Base-by-base conservation (phyloP, 2,888 invertebrate genomes). In the Aleiodes alternator region DNA sequence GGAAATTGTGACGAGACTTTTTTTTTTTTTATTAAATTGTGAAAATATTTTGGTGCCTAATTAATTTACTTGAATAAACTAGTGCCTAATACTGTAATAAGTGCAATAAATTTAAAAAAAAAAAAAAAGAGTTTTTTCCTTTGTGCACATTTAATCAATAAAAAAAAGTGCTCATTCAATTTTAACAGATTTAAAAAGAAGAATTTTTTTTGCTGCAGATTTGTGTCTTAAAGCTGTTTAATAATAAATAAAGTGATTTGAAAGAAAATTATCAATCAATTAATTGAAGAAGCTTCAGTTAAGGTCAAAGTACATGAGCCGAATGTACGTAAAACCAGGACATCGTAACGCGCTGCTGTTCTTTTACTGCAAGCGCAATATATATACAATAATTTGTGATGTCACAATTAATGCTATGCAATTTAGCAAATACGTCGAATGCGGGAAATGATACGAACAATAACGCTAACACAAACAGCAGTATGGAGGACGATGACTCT, bases 401-500 rank as follows among this genome's bases (percentile, higher is more conserved):
- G 94, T 94, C 94, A 82, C 94, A 94, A 90, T 92, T 94, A 91
- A 94, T 94, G 91, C 92, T 94, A 81, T 94, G 94, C 90, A 92
- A 93, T 91, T 92, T 90, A 74, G 90, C 89, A 78, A 89, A 90
- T 85, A 87, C 89, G 78, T 87, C 88, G 81, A 85, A 87, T 81
- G 83, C 86, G 80, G 86, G 87, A 83, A 88, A 87, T 84, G 88
- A 89, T 84, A 87, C 86, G 72, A 89, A 93, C 89, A 93, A 92
- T 90, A 93, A 93, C 90, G 93, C 93, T 87, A 93, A 93, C 86
- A 93, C 93, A 87, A 95, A 96, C 92, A 95, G 95, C 92, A 94
- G 93, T 90, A 95, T 95, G 92, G 95, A 96, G 90, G 90, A 90
- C 78, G 90, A 90, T 80, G 95, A 96, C 91, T 95, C 95, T 90